phyloP scores from a whole-genome alignment of 1,140 invertebrate genomes.

The Monomorium pharaonis region DNA sequence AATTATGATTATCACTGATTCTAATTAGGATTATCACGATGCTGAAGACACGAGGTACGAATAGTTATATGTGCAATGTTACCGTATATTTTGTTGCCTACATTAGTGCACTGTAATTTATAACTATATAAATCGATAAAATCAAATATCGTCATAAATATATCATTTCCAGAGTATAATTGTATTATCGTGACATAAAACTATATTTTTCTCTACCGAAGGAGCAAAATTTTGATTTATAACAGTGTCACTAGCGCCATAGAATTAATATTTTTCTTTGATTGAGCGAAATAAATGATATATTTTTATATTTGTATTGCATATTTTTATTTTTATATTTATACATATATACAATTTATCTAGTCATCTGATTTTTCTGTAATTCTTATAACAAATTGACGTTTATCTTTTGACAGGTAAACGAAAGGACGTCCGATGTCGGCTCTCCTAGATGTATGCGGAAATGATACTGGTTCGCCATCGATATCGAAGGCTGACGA shows the following conservation, averaged over 20 bases:
- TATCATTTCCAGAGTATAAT: neutral
- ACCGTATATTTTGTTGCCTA: neutral
- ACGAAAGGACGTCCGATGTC: conserved; percentile 50
- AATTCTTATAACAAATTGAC: neutral
- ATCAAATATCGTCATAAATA: neutral
- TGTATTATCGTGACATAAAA: neutral
- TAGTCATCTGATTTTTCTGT: neutral
- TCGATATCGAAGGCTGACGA: conserved; percentile 82
- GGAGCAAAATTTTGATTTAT: neutral
- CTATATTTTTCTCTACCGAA: neutral
- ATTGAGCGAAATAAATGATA: neutral
- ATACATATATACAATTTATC: neutral
- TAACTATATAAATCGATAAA: neutral
- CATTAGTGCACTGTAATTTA: neutral
- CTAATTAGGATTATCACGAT: conserved; percentile 27
- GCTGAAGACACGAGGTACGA: neutral
- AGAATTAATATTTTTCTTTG: neutral
- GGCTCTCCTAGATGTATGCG: conserved; percentile 59
- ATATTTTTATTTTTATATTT: neutral
- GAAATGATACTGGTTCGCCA: conserved; percentile 75
- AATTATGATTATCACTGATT: no score
- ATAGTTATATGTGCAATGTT: neutral
- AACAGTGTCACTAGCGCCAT: no score
- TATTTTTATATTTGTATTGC: neutral
- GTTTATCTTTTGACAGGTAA: neutral